phyloP scores from a whole-genome alignment of 2,888 invertebrate species.

The Megastigmus dorsalis region DNA sequence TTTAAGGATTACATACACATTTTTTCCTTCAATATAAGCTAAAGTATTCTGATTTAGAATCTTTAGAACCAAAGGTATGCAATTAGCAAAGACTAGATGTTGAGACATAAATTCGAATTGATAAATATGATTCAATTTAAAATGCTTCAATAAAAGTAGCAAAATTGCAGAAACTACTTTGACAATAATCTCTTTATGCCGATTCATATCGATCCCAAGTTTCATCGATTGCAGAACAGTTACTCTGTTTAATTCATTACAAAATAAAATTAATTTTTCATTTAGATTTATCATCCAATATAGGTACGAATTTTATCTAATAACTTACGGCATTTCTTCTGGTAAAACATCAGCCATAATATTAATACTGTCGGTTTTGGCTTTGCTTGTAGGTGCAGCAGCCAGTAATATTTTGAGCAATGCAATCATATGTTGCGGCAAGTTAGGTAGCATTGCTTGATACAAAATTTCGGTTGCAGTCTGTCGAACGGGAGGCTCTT shows the following conservation, averaged over 20 bases:
- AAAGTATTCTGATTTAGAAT: slow-evolving; percentile 99
- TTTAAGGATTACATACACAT: slow-evolving; percentile 85
- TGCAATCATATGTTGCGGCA: slow-evolving; percentile 98
- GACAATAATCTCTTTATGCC: slow-evolving; percentile 99
- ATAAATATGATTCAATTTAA: slow-evolving; percentile 97
- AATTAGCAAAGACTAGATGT: slow-evolving; percentile 98
- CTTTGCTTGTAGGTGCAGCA: slow-evolving; percentile 99
- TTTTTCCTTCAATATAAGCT: slow-evolving; percentile 95
- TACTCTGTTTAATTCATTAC: no score
- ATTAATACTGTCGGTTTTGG: slow-evolving; percentile 97
- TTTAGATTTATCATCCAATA: neutral
- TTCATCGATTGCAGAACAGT: slow-evolving; percentile 92
- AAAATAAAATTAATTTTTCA: slow-evolving; percentile 31
- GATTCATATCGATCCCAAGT: slow-evolving; percentile 96
- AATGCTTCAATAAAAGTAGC: slow-evolving; percentile 94
- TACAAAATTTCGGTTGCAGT: slow-evolving; percentile 93
- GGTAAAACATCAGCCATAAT: slow-evolving; percentile 98
- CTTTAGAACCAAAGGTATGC: slow-evolving; percentile 97
- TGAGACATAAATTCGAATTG: slow-evolving; percentile 99
- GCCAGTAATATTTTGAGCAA: slow-evolving; percentile 96
- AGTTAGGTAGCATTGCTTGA: slow-evolving; percentile 94
- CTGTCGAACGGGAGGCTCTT: slow-evolving; percentile 85
- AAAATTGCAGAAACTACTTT: slow-evolving; percentile 95
- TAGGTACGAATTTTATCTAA: slow-evolving; percentile 4
- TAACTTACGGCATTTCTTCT: slow-evolving; percentile 93